These are phyloP conservation scores for Emydura subglobosa DNA, from an alignment of 2,113 vertebrate genomes.

Conservation along the genomic window DNA sequence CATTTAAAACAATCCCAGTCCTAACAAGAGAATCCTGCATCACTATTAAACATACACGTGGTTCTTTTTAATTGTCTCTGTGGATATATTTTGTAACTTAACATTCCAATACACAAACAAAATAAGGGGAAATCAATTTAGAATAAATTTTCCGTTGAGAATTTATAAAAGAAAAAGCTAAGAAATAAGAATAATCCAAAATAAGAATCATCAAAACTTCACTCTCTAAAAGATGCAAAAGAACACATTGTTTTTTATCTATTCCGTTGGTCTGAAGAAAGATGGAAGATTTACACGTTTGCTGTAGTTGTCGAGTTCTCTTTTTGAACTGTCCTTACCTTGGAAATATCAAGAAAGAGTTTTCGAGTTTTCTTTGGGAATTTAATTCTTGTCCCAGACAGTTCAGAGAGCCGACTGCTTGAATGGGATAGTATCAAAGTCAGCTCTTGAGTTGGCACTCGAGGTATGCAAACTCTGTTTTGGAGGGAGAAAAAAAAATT, in stretches of 20 bases:
- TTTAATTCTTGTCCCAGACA: not conserved
- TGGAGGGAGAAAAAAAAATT: not conserved
- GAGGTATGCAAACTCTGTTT: not conserved
- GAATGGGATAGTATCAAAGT: not conserved
- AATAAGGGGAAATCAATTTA: not conserved
- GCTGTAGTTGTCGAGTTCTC: not conserved
- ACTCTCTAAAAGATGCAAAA: not conserved
- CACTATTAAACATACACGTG: not conserved
- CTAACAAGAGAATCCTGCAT: not conserved
- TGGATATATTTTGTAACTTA: not conserved
- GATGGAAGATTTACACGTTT: not conserved
- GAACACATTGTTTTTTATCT: not conserved
- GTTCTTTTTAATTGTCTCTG: not conserved
- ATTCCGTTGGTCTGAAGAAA: not conserved
- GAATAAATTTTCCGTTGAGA: not conserved
- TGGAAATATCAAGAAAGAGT: not conserved
- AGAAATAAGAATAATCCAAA: not conserved
- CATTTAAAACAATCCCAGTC: not conserved
- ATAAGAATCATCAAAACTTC: too few relatives aligned
- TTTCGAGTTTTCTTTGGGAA: not conserved
- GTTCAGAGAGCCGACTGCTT: not conserved
- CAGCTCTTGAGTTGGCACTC: not conserved
- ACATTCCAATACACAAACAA: not conserved
- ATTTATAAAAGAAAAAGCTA: not conserved
- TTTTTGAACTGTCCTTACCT: not conserved